These are phyloP conservation scores for Thinocorus orbignyianus DNA, from an alignment of 2,113 vertebrate genomes.

Conservation along the genomic window DNA sequence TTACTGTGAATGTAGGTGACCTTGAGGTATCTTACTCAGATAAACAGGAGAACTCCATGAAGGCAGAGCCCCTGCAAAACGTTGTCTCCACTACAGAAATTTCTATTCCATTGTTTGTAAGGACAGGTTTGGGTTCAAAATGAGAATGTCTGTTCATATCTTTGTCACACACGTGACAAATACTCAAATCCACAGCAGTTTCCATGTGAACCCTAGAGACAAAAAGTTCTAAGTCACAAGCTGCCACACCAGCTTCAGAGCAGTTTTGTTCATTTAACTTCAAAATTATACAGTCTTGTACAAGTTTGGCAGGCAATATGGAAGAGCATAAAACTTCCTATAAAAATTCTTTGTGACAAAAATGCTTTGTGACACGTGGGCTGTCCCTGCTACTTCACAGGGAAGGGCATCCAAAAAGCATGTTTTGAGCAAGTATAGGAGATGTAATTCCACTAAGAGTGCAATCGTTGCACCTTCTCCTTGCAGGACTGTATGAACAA, in stretches of 20 bases:
- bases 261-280: conserved; percentile 1
- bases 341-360: neutral
- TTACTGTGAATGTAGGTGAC: neutral
- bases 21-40: neutral
- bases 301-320: neutral
- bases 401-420: neutral
- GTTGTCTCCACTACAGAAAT: neutral
- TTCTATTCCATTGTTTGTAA: neutral
- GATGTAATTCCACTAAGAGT: neutral
- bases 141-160: neutral
- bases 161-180: neutral
- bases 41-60: neutral
- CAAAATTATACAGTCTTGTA: neutral
- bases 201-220: neutral
- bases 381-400: neutral
- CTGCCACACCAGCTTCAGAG: neutral
- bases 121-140: neutral
- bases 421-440: neutral
- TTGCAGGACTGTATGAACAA: neutral
- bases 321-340: neutral
- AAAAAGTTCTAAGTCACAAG: neutral
- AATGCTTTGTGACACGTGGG: neutral
- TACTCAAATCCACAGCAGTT: neutral
- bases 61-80: neutral
- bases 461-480: neutral